These are phyloP conservation scores for Cnemophilus loriae DNA, from an alignment of 2,113 vertebrate species.

Conservation along the genomic window DNA sequence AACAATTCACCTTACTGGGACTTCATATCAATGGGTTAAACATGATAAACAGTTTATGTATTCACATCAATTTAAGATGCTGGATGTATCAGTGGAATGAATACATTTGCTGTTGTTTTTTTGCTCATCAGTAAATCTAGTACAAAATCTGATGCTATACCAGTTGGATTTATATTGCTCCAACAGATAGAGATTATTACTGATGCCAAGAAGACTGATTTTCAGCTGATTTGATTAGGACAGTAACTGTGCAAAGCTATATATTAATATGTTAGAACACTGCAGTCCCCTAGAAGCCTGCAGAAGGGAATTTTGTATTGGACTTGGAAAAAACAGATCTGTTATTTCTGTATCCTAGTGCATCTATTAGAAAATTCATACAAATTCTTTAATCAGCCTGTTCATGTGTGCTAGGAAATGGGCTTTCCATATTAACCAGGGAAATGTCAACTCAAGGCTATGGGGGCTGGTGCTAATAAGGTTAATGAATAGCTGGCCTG, in stretches of 20 bases:
- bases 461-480: conserved; percentile 70
- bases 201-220: conserved; percentile 25
- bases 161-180: conserved; percentile 51
- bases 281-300: neutral
- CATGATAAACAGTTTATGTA: conserved; percentile 6
- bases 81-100: conserved; percentile 3
- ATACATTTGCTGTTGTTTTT: conserved; percentile 25
- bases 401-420: conserved; percentile 52
- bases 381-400: conserved; percentile 59
- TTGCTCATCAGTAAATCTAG: conserved; percentile 27
- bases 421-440: conserved; percentile 63
- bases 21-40: conserved; percentile 26
- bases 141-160: conserved; percentile 18
- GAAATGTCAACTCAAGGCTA: conserved; percentile 72
- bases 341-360: neutral
- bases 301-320: neutral
- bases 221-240: conserved; percentile 52
- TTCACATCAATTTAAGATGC: conserved; percentile 18
- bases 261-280: neutral
- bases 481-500: conserved; percentile 75
- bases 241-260: neutral
- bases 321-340: neutral
- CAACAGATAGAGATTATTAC: conserved; percentile 44
- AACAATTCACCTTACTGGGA: neutral
- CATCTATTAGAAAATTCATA: conserved; percentile 39